A percentile compares a stretch with the other conserved stretches of the same genome.
Evolutionary conservation across 2,797 vertebrate genomes (phyloP).

Genomic region (Xenops minutus): DNA sequence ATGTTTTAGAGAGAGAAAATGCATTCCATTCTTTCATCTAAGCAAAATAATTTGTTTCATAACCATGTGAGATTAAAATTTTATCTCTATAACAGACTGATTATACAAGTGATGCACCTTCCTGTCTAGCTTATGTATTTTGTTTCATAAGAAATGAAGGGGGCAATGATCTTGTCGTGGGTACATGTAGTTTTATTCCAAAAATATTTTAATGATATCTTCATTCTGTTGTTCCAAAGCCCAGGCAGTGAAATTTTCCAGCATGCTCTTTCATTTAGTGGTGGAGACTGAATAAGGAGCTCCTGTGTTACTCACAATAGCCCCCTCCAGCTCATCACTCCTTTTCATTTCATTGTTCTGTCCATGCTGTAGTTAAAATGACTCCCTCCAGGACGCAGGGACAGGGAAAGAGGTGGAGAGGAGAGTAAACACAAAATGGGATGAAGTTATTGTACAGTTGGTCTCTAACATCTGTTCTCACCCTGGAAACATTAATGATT

Average conservation of each 20-base stretch:
- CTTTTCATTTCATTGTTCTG: conserved; percentile 58
- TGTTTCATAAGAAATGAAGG: not conserved
- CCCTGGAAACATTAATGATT: not conserved
- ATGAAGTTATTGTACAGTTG: not conserved
- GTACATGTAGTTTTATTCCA: not conserved
- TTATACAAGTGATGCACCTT: not conserved
- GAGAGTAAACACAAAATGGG: not conserved
- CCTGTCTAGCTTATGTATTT: not conserved
- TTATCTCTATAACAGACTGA: not conserved
- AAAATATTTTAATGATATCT: not conserved
- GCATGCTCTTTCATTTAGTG: not conserved
- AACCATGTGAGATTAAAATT: not conserved
- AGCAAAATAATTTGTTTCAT: not conserved
- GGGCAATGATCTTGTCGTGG: not conserved
- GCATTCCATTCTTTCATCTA: not conserved
- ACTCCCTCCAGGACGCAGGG: conserved; percentile 14
- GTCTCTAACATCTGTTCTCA: not conserved
- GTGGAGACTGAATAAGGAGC: conserved; percentile 32
- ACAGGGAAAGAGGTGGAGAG: not conserved
- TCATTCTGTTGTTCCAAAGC: not conserved
- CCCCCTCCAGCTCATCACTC: conserved; percentile 52
- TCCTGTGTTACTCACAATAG: conserved; percentile 42
- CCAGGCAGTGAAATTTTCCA: not conserved
- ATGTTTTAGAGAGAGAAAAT: not conserved
- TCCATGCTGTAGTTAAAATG: not conserved